A percentile compares a stretch with the other conserved stretches of the same genome.
Evolutionary conservation across 2,113 vertebrate species (phyloP).

Genomic region (Grammomys surdaster): DNA sequence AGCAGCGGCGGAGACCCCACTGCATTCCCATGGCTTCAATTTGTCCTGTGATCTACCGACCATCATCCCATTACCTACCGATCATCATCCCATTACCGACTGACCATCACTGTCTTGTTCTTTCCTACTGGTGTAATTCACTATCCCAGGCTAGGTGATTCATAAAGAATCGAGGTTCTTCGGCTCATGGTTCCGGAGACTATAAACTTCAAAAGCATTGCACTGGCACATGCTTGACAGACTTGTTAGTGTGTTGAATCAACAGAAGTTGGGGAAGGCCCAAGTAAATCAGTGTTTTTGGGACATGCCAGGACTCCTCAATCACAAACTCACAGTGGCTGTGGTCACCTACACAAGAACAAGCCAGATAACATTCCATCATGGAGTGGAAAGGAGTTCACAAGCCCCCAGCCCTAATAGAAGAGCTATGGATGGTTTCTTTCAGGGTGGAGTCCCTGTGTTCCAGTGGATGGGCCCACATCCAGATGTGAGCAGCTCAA

Average conservation of each 20-base stretch:
- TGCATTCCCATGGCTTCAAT: neutral
- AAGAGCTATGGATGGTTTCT: neutral
- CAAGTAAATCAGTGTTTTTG: neutral
- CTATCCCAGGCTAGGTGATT: neutral
- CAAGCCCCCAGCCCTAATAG: neutral
- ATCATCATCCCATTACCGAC: too few species aligned
- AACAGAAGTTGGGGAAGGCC: neutral
- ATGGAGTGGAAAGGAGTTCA: neutral
- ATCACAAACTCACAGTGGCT: neutral
- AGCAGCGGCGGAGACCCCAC: neutral
- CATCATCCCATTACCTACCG: neutral
- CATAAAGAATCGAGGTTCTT: neutral
- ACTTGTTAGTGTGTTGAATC: neutral
- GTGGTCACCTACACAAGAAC: neutral
- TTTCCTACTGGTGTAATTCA: neutral
- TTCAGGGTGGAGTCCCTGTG: neutral
- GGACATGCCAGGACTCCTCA: neutral
- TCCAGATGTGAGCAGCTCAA: neutral
- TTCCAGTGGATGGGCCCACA: neutral
- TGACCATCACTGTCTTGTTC: neutral
- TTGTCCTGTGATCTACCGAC: neutral
- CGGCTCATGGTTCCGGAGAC: neutral
- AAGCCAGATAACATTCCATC: neutral
- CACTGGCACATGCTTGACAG: neutral
- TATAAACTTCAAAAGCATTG: neutral